Percentiles rank a stretch among this genome's conserved stretches.
phyloP scores from a whole-genome alignment of 2,113 vertebrate species.

The Cnemophilus loriae region DNA sequence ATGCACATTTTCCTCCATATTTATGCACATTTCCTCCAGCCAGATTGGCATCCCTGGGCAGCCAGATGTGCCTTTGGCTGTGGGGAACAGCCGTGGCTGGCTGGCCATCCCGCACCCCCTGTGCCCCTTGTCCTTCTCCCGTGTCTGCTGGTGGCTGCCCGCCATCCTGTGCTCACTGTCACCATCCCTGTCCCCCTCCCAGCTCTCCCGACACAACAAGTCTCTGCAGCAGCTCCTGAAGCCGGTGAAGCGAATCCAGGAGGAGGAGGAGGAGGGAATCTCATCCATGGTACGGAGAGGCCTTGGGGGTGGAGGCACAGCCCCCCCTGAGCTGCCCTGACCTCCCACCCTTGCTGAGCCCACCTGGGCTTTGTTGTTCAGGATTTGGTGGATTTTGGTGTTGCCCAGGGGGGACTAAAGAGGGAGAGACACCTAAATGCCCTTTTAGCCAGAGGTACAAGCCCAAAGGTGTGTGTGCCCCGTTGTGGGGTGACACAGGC shows the following conservation, averaged over 20 bases:
- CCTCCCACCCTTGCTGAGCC: neutral
- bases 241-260: conserved; percentile 81
- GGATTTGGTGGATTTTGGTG: neutral
- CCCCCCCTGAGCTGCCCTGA: accelerated
- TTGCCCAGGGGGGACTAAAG: neutral
- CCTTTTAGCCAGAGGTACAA: neutral
- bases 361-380: neutral
- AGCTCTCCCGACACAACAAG: conserved; percentile 94
- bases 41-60: neutral
- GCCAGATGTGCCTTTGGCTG: neutral
- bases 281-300: conserved; percentile 85
- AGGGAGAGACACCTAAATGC: neutral
- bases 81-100: neutral
- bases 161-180: neutral
- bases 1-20: neutral
- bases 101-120: neutral
- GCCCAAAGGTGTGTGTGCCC: neutral
- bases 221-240: conserved; percentile 87
- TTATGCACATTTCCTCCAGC: neutral
- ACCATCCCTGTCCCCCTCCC: neutral
- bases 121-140: accelerated
- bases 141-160: neutral
- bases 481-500: neutral
- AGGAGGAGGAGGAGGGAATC: conserved; percentile 93
- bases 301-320: neutral